Evolutionary conservation across 2,797 vertebrate genomes (phyloP), one percentile per base, ranked within the genome.

Genomic region (Bufotes viridis): DNA sequence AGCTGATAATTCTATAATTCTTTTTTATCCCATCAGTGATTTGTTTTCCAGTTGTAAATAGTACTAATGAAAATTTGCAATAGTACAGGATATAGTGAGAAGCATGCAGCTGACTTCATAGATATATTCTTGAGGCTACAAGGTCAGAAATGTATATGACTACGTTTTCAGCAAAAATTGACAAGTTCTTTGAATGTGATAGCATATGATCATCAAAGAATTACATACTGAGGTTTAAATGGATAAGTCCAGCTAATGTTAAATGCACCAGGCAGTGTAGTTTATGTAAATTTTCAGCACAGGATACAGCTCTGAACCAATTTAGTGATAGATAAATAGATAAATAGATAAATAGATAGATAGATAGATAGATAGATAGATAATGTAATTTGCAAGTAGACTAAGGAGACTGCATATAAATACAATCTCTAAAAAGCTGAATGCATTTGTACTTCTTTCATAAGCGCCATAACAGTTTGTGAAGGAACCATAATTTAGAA

Each of bases 401-500:
- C 24, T 70, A 1, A 70, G 12, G 4, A 70, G 13, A 29, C 3
- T 70, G 11, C 14, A 70, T 13, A 7, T 29, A 7, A 15, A 11
- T 29, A 1, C 26, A 29, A 7, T 70, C 67, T 81, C 8, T 61
- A 20, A 34, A 63, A 34, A 49, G 24, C 17, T 79, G 10, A 26
- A 58, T 79, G 24, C 70, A 20, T 49, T 12, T 29, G 24, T 9
- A 14, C 2, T 10, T 57, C 0, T 24, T 57, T 26, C 13, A 78
- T 11, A 22, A 76, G 34, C 12, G 51, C 20, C 20, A 29, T 58
- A 58, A 79, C 72, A 75, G 18, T 18, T 10, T 9, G 60, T 55
- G n/a, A 83, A 53, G 55, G 65, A 67, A 72, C 49, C n/a, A 55
- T 83, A 69, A 55, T 55, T 69, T 83, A 63, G 49, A 70, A 72